Conservation (phyloP, 1,140 invertebrate species). For the Ceratosolen solmsi region DNA sequence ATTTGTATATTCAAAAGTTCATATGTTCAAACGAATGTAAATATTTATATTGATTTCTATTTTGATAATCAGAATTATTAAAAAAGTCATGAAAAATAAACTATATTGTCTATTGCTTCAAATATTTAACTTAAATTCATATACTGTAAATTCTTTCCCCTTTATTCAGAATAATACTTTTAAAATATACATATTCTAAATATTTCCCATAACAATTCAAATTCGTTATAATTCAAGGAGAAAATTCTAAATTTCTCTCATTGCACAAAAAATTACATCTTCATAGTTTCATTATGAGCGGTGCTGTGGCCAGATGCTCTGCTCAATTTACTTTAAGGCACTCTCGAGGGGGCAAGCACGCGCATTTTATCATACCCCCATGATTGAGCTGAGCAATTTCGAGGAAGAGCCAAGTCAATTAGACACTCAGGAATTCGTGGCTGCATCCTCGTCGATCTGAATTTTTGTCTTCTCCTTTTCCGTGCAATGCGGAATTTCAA, state of each 20-base stretch:
- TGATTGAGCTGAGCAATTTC: constrained; percentile 44
- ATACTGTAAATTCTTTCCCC: too few species aligned
- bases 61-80: too few species aligned
- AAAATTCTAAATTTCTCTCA: not conserved
- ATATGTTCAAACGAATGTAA: too few species aligned
- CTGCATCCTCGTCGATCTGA: not conserved
- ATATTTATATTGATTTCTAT: too few species aligned
- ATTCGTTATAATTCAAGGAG: not conserved
- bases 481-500: not conserved
- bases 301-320: constrained; percentile 41
- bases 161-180: too few species aligned
- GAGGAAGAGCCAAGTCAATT: constrained; percentile 40
- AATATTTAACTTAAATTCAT: too few species aligned
- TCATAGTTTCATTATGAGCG: constrained; percentile 36
- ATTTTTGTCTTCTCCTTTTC: constrained; percentile 26
- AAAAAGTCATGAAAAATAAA: too few species aligned
- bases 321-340: constrained; percentile 42
- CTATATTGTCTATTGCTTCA: too few species aligned
- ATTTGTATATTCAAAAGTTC: too few species aligned
- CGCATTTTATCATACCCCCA: constrained; percentile 36
- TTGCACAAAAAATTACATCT: constrained; percentile 29
- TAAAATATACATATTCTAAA: too few species aligned
- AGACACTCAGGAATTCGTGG: constrained; percentile 42
- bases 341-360: constrained; percentile 7
- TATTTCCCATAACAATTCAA: too few species aligned